phyloP scores from a whole-genome alignment of 2,888 invertebrate species.

The Xestobium rufovillosum region DNA sequence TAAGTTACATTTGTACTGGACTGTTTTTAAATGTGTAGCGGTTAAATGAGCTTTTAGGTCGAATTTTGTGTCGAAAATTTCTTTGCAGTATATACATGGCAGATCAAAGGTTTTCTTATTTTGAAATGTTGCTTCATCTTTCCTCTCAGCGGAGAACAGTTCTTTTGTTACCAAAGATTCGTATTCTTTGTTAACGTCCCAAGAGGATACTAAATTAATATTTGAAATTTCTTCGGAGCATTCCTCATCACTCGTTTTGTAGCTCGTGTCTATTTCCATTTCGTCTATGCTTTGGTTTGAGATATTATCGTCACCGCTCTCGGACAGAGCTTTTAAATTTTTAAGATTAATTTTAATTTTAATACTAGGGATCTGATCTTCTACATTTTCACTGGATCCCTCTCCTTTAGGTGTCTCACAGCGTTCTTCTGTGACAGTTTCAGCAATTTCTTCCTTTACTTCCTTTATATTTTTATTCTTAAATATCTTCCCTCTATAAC shows the following conservation, averaged over 20 bases:
- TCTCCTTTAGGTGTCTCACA: no score
- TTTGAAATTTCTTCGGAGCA: neutral
- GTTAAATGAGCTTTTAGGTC: slow-evolving; percentile 23
- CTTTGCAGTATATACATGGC: slow-evolving; percentile 21
- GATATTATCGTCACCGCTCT: neutral
- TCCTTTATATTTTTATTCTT: slow-evolving; percentile 24
- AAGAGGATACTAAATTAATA: neutral
- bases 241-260: slow-evolving; percentile 1
- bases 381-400: no score
- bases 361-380: slow-evolving; percentile 11
- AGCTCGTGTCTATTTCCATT: neutral
- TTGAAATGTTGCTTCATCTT: neutral
- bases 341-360: slow-evolving; percentile 21
- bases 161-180: neutral
- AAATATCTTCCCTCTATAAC: slow-evolving; percentile 36
- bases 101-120: neutral
- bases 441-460: neutral
- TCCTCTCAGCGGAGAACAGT: neutral
- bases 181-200: neutral
- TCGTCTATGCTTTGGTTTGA: neutral
- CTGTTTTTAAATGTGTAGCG: slow-evolving; percentile 22
- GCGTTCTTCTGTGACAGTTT: neutral
- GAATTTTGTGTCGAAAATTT: slow-evolving; percentile 18
- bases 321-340: slow-evolving; percentile 11
- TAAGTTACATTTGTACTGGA: slow-evolving; percentile 23